Evolutionary conservation across 2,113 vertebrate species (phyloP).

Genomic region (human (Homo sapiens)): DNA sequence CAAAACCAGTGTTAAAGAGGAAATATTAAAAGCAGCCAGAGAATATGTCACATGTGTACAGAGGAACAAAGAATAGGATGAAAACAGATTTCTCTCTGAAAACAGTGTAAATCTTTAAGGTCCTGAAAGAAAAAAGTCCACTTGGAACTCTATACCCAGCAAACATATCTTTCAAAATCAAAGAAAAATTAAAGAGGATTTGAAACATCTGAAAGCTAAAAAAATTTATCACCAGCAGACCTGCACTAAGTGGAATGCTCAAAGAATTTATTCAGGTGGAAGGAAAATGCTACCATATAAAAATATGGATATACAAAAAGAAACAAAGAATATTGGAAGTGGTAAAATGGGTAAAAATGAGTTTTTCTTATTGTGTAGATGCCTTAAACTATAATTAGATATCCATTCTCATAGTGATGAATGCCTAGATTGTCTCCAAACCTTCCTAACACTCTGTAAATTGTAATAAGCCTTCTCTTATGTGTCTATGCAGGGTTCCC

Average conservation of each 20-base stretch:
- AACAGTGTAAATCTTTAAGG: conserved; percentile 41
- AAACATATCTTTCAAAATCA: conserved; percentile 38
- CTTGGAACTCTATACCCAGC: not conserved
- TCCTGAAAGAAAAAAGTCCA: not conserved
- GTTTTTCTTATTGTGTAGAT: not conserved
- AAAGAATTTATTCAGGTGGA: not conserved
- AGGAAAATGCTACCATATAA: not conserved
- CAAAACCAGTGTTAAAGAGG: not conserved
- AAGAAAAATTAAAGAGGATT: not conserved
- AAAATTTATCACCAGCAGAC: not conserved
- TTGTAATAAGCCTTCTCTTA: not conserved
- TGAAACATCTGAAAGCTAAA: not conserved
- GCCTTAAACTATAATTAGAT: not conserved
- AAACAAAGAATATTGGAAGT: not conserved
- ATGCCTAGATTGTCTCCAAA: not conserved
- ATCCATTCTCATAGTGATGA: not conserved
- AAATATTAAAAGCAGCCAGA: not conserved
- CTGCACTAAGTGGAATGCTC: not conserved
- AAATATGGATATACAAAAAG: not conserved
- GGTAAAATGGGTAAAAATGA: not conserved
- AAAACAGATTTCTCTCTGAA: conserved; percentile 26
- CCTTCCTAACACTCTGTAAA: not conserved
- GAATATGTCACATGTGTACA: not conserved
- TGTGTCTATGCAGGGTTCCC: not conserved
- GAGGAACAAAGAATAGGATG: not conserved